Conservation (phyloP, 2,888 invertebrate species). For the Exephanes ischioxanthus region DNA sequence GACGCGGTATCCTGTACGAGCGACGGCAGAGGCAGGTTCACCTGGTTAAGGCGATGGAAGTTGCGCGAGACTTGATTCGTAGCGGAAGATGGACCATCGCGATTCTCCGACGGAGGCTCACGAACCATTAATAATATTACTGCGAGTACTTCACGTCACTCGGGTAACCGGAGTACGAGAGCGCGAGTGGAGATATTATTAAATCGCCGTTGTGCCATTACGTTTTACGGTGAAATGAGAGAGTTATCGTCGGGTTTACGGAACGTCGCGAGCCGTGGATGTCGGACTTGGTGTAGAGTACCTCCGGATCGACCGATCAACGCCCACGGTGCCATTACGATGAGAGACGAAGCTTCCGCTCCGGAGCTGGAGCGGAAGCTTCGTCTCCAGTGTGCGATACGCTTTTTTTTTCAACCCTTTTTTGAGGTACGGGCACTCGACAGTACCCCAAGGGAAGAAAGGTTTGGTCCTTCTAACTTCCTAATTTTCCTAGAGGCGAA, state of each 20-base stretch:
- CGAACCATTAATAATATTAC: conserved; percentile 79
- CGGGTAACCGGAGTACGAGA: conserved; percentile 70
- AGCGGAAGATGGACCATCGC: conserved; percentile 6
- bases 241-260: conserved; percentile 71
- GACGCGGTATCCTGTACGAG: conserved; percentile 16
- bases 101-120: neutral
- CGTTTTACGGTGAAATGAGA: conserved; percentile 79
- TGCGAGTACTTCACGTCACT: conserved; percentile 75
- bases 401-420: too few relatives aligned
- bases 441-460: neutral
- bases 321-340: conserved; percentile 3
- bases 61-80: conserved; percentile 11
- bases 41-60: conserved; percentile 8
- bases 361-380: too few relatives aligned
- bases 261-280: neutral
- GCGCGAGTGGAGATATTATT: conserved; percentile 77
- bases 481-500: neutral
- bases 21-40: conserved; percentile 8
- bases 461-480: neutral
- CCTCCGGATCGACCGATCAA: neutral
- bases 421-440: neutral
- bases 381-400: too few relatives aligned
- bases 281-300: neutral
- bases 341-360: conserved; percentile 6
- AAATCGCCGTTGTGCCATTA: conserved; percentile 79